Conservation (phyloP, 2,113 vertebrate species). For the Malurus cyaneus region DNA sequence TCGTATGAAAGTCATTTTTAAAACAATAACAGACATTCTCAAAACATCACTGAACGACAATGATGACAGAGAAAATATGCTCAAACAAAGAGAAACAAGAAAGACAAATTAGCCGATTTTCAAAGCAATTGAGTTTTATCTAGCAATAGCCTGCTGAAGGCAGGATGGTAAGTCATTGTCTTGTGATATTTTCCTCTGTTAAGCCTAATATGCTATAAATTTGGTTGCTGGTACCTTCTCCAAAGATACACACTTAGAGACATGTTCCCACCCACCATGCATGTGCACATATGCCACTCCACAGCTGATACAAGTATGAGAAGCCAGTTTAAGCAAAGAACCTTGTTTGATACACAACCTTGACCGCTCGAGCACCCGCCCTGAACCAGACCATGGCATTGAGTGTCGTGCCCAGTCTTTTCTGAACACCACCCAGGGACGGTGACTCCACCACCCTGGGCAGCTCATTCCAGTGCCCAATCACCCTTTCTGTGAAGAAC, state of each 20-base stretch:
- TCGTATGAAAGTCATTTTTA: too few relatives aligned
- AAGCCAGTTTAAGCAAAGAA: too few relatives aligned
- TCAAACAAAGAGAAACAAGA: not conserved
- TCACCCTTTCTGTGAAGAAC: too few relatives aligned
- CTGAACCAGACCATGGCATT: too few relatives aligned
- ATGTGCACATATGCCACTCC: not conserved
- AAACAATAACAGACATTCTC: not conserved
- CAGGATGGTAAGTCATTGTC: not conserved
- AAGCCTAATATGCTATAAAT: not conserved
- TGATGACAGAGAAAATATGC: not conserved
- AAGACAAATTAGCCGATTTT: not conserved
- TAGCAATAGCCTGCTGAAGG: not conserved
- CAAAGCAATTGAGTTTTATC: not conserved
- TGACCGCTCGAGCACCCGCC: too few relatives aligned
- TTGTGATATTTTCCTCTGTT: not conserved
- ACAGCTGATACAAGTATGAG: too few relatives aligned
- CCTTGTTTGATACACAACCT: too few relatives aligned
- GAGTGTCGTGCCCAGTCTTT: too few relatives aligned
- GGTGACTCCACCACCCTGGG: too few relatives aligned
- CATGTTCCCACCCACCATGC: rapidly evolving
- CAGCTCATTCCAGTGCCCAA: too few relatives aligned
- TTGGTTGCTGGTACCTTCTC: not conserved
- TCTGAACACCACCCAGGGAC: too few relatives aligned
- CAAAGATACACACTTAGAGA: not conserved
- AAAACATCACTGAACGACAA: not conserved